Conservation (phyloP, 64 coral and sea anemone genomes). For the Astreopora myriophthalma region DNA sequence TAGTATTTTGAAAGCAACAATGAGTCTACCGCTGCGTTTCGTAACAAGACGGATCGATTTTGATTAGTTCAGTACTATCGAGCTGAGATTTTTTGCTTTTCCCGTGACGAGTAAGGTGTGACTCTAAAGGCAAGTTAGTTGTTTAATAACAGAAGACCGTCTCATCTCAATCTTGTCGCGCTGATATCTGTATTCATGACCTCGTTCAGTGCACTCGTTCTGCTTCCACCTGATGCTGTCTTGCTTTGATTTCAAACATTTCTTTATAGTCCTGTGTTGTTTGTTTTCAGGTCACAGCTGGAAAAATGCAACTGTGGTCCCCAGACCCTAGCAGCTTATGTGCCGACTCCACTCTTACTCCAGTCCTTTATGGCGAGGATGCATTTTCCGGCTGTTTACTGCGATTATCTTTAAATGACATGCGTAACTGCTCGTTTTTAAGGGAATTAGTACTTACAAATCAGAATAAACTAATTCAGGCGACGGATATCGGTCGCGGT, state of each 20-base stretch:
- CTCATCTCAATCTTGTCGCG: too few species aligned
- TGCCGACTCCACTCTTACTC: slow-evolving; percentile 14
- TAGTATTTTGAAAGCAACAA: too few species aligned
- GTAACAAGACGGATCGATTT: too few species aligned
- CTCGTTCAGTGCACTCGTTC: too few species aligned
- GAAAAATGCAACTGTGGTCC: slow-evolving; percentile 64
- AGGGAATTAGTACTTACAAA: slow-evolving; percentile 61
- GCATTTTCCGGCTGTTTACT: slow-evolving; percentile 68
- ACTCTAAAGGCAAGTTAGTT: too few species aligned
- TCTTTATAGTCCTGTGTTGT: background rate
- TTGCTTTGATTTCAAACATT: background rate
- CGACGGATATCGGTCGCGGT: slow-evolving; percentile 71
- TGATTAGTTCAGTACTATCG: too few species aligned
- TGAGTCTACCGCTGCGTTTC: too few species aligned
- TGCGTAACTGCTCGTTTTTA: slow-evolving; percentile 77
- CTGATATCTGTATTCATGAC: too few species aligned
- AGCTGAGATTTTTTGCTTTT: too few species aligned
- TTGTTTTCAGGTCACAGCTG: slow-evolving; percentile 30
- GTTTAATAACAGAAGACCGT: too few species aligned
- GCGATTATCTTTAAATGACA: slow-evolving; percentile 77
- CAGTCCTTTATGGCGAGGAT: slow-evolving; percentile 70
- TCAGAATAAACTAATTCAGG: slow-evolving; percentile 71
- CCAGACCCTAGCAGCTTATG: slow-evolving; percentile 67
- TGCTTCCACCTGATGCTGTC: too few species aligned
- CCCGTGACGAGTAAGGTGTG: too few species aligned